Evolutionary conservation across 2,797 vertebrate species (phyloP).

Genomic region (Neosilurus hyrtlii): DNA sequence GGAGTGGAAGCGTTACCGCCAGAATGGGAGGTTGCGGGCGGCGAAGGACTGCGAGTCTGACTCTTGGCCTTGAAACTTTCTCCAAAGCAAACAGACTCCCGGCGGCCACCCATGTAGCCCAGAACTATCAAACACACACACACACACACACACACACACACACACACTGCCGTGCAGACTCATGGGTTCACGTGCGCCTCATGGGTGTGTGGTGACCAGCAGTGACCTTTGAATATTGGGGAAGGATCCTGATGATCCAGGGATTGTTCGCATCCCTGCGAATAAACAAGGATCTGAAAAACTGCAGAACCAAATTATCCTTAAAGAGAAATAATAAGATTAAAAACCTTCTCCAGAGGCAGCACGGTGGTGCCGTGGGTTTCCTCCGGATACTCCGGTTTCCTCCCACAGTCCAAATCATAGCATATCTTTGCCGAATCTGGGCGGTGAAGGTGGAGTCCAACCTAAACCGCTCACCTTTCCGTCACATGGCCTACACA

Average conservation of each 20-base stretch:
- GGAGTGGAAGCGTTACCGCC: constrained; percentile 33
- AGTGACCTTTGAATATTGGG: constrained; percentile 2
- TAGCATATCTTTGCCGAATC: too few relatives aligned
- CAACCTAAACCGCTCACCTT: too few relatives aligned
- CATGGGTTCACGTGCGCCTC: background rate
- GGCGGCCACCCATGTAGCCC: constrained; percentile 49
- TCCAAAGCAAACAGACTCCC: constrained; percentile 56
- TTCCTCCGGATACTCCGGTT: too few relatives aligned
- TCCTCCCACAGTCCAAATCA: too few relatives aligned
- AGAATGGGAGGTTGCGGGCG: constrained; percentile 13
- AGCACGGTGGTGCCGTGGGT: too few relatives aligned
- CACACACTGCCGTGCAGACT: background rate
- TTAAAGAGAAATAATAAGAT: background rate
- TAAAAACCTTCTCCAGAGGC: too few relatives aligned
- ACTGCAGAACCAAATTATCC: background rate
- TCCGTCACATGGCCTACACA: too few relatives aligned
- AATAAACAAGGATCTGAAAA: background rate
- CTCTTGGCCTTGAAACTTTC: constrained; percentile 39
- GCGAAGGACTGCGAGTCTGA: constrained; percentile 20
- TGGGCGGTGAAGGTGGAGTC: too few relatives aligned
- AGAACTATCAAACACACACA: constrained; percentile 38
- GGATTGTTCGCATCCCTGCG: background rate
- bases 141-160: constrained; percentile 23
- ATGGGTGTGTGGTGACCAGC: constrained; percentile 16
- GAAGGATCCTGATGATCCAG: background rate